phyloP scores from a whole-genome alignment of 30 jellyfish, hydroid and myxozoan species.

The Chrysaora quinquecirrha region DNA sequence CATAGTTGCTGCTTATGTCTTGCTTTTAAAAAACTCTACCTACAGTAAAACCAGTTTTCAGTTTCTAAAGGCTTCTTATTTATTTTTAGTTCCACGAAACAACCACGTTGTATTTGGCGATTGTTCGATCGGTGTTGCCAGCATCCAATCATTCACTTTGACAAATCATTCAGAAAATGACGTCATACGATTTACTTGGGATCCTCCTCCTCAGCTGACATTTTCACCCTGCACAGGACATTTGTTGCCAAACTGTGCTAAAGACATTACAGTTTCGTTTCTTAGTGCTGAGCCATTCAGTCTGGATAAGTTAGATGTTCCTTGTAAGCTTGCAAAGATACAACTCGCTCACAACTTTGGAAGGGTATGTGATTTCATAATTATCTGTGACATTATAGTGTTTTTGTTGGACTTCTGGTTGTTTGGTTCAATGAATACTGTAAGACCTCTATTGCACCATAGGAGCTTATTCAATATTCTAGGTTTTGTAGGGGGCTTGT shows the following conservation, averaged over 20 bases:
- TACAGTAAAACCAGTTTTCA: no score
- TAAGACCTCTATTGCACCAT: no score
- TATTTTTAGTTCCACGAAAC: conserved; percentile 73
- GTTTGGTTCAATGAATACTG: no score
- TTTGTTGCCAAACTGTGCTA: conserved; percentile 87
- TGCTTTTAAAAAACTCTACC: no score
- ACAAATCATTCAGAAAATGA: conserved; percentile 78
- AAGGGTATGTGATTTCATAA: conserved; percentile 32
- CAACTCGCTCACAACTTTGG: conserved; percentile 45
- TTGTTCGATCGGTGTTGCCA: conserved; percentile 60
- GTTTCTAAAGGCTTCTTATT: no score
- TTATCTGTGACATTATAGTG: no score
- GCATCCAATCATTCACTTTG: conserved; percentile 66
- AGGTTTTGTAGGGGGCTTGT: no score
- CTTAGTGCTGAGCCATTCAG: conserved; percentile 53
- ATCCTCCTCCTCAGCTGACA: conserved; percentile 70
- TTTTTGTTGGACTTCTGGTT: no score
- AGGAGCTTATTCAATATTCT: no score
- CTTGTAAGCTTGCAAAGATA: conserved; percentile 74
- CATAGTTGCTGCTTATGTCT: no score
- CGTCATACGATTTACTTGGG: conserved; percentile 76
- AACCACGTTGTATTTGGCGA: conserved; percentile 81
- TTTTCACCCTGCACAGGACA: conserved; percentile 89
- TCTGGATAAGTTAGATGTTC: conserved; percentile 58
- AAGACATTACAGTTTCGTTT: conserved; percentile 75